Conservation (phyloP, 2,797 vertebrate genomes). For the Poliocrania exsul region DNA sequence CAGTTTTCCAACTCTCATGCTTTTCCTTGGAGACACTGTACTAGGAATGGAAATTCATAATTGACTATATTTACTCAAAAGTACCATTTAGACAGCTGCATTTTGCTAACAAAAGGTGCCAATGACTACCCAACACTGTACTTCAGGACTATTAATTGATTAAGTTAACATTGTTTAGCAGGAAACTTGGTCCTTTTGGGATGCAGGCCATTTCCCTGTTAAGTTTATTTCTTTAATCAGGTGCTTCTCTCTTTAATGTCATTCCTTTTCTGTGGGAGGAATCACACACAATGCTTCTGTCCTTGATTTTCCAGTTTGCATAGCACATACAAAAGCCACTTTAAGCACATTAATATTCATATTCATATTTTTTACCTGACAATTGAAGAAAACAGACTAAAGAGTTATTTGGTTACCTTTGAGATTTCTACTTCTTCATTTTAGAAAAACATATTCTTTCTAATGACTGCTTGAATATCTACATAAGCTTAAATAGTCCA, state of each 20-base stretch:
- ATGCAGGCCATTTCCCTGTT: background rate
- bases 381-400: slow-evolving; percentile 16
- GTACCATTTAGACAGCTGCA: background rate
- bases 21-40: background rate
- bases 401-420: background rate
- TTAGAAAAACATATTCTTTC: background rate
- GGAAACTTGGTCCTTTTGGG: background rate
- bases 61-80: background rate
- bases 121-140: background rate
- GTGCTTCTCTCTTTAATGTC: background rate
- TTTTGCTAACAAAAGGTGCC: background rate
- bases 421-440: slow-evolving; percentile 22
- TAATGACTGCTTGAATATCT: background rate
- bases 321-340: background rate
- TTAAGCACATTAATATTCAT: background rate
- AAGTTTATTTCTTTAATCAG: background rate
- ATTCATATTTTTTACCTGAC: background rate
- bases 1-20: background rate
- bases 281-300: background rate
- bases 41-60: background rate
- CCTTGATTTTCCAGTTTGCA: background rate
- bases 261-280: background rate
- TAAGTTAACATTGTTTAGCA: background rate
- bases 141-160: background rate
- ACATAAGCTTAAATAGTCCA: background rate